Percentiles rank a stretch among this genome's conserved stretches.
These are phyloP conservation scores for Lysandra bellargus DNA, from an alignment of 2,888 invertebrate species.

Conservation along the genomic window DNA sequence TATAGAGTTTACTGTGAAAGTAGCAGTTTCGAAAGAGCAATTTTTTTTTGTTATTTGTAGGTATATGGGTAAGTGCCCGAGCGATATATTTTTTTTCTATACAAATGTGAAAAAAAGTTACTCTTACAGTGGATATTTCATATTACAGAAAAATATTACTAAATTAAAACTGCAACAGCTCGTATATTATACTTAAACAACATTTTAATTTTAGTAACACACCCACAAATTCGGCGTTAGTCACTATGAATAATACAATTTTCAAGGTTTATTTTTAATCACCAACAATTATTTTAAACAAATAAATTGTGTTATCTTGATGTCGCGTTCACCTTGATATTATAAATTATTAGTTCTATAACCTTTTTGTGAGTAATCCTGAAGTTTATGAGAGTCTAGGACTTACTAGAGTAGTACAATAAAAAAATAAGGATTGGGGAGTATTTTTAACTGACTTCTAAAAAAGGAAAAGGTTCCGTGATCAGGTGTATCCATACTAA, in stretches of 20 bases:
- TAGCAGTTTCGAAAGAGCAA: no score
- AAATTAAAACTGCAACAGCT: no score
- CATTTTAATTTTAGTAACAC: background rate
- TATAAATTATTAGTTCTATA: slow-evolving; percentile 28
- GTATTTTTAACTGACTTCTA: background rate
- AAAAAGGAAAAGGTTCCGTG: background rate
- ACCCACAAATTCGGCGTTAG: slow-evolving; percentile 3
- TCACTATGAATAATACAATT: slow-evolving; percentile 11
- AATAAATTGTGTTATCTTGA: slow-evolving; percentile 28
- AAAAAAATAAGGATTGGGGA: background rate
- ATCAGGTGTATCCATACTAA: no score
- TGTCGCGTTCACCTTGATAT: slow-evolving; percentile 1
- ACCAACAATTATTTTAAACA: slow-evolving; percentile 11
- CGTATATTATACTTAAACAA: background rate
- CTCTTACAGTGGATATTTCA: no score
- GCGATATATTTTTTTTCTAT: no score
- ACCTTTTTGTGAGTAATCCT: slow-evolving; percentile 27
- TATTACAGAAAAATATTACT: no score
- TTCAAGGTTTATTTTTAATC: slow-evolving; percentile 28
- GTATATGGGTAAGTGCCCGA: no score
- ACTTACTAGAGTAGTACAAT: background rate
- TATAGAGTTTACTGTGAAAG: no score
- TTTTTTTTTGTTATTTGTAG: no score
- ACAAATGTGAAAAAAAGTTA: no score
- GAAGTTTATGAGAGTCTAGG: background rate